These are phyloP conservation scores for Artibeus lituratus DNA, from an alignment of 2,797 vertebrate genomes.

Conservation along the genomic window DNA sequence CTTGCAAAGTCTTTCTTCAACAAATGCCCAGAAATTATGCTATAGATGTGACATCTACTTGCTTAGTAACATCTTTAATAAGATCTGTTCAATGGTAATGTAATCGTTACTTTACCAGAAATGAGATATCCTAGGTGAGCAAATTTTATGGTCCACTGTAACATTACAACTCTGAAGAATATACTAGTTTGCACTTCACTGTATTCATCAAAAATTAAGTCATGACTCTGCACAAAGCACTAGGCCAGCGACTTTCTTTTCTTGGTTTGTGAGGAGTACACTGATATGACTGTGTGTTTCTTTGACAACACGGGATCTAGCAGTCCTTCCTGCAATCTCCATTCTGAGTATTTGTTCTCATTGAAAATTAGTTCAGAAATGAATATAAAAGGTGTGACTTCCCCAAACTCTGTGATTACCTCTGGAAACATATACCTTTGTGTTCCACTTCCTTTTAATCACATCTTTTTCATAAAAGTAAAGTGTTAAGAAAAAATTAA, in stretches of 20 bases:
- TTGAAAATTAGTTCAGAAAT: background rate
- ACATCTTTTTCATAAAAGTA: background rate
- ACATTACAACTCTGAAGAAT: background rate
- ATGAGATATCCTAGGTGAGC: background rate
- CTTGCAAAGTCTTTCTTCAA: background rate
- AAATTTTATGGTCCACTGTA: slow-evolving; percentile 16
- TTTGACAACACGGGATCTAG: background rate
- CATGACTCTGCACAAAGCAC: background rate
- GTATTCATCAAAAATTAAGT: background rate
- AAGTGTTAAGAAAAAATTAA: background rate
- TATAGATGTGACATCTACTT: background rate
- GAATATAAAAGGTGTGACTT: background rate
- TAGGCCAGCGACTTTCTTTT: background rate
- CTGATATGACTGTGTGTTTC: background rate
- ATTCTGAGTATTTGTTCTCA: slow-evolving; percentile 9
- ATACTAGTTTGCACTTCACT: background rate
- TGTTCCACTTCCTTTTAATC: background rate
- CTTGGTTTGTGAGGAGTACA: background rate
- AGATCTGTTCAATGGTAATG: background rate
- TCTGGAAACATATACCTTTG: background rate
- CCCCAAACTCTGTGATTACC: background rate
- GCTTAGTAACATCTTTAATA: slow-evolving; percentile 13
- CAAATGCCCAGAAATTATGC: slow-evolving; percentile 14
- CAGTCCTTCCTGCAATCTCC: background rate
- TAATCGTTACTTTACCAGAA: background rate